Evolutionary conservation across 1,140 invertebrate genomes (phyloP).

Genomic region (Drosophila pectinifera): DNA sequence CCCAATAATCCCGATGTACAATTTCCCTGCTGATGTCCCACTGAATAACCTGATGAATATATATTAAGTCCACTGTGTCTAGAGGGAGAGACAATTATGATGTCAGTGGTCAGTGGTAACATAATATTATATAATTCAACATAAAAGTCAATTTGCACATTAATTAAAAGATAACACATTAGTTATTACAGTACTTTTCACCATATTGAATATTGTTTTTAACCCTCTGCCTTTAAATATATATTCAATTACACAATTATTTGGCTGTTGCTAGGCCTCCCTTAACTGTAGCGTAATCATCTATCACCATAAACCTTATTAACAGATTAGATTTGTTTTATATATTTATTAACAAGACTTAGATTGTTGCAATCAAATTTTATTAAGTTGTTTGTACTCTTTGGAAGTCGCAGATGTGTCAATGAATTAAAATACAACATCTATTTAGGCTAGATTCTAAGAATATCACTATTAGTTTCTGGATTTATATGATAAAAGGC

Average conservation of each 20-base stretch:
- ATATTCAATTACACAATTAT: conserved; percentile 8
- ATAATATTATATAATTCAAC: not conserved
- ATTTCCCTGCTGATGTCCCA: not conserved
- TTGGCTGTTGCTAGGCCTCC: conserved; percentile 16
- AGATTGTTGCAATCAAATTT: conserved; percentile 11
- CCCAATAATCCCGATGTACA: not conserved
- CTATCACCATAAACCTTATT: conserved; percentile 18
- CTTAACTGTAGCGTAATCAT: conserved; percentile 2
- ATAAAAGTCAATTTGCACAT: conserved; percentile 8
- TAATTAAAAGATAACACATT: not conserved
- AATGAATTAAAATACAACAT: not conserved
- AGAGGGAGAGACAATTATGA: not conserved
- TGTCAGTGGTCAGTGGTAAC: not conserved
- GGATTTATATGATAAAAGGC: no score
- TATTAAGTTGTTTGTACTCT: not conserved
- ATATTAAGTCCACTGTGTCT: not conserved
- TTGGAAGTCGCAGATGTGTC: conserved; percentile 7
- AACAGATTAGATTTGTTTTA: conserved; percentile 35
- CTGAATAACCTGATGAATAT: not conserved
- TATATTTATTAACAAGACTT: conserved; percentile 27
- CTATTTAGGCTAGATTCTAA: not conserved
- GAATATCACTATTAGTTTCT: no score
- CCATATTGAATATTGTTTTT: not conserved
- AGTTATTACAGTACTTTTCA: not conserved
- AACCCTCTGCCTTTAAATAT: not conserved